Evolutionary conservation across 2,888 invertebrate species (phyloP), one percentile per base, ranked within the genome.

Genomic region (Eristalis pertinax): DNA sequence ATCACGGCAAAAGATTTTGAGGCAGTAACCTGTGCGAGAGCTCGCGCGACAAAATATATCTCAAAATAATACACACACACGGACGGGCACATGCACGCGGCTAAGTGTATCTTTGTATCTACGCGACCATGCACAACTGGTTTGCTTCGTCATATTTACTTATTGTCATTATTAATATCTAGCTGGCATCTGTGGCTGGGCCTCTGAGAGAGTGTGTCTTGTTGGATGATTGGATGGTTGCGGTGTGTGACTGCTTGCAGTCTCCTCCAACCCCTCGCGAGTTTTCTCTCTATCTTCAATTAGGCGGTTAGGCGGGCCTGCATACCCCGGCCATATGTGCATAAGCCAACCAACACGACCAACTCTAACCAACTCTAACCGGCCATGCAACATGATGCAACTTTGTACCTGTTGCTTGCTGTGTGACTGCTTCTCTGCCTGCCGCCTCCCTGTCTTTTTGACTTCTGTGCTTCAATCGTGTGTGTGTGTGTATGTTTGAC

Each of bases 141-240:
- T 84, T 80, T 80, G 72, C 80, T 76, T 80, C 72, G 67, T 76
- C 80, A 84, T 80, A 76, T 80, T 84, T 81, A 76, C 76, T 68
- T 76, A 72, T 80, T 81, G 84, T 84, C 72, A 84, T 81, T 81
- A 84, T 81, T 80, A 80, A 84, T 81, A 80, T 72, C 72, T 43
- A 24, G 67, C 50, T 70, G n/a, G 60, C 24, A 24, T n/a, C 56
- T 60, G 29, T 8, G 24, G 15, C 7, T 26, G 43, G 15, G n/a
- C 19, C 56, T 8, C 56, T n/a, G 56, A 22, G 56, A 56, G n/a
- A n/a, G 56, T 50, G 38, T 38, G 38, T 38, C 38, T 38, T 38
- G 38, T 38, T 38, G 38, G 38, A 38, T 38, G 38, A 38, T 38
- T 38, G 38, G 38, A 38, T 38, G 38, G 38, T 38, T 38, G 38